Evolutionary conservation across 1,140 invertebrate genomes (phyloP).

Genomic region (Drosophila lowei): DNA sequence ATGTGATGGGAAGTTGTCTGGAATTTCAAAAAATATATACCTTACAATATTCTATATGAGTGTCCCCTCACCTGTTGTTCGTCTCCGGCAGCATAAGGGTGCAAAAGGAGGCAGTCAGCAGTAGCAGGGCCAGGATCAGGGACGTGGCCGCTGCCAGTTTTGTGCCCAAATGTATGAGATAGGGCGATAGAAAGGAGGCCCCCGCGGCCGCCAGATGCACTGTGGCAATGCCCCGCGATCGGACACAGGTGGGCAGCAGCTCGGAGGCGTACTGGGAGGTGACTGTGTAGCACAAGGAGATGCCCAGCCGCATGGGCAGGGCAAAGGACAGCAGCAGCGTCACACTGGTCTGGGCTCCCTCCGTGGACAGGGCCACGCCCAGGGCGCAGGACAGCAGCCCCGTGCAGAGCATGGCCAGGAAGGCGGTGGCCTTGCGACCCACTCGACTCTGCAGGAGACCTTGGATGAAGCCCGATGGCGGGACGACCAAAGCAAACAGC

Average conservation of each 20-base stretch:
- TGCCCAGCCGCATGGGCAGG: constrained; percentile 63
- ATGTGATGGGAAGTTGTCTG: constrained; percentile 70
- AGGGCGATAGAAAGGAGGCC: constrained; percentile 59
- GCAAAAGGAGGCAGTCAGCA: constrained; percentile 37
- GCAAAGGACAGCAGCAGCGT: constrained; percentile 59
- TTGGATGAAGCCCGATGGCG: constrained; percentile 59
- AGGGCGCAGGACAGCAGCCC: constrained; percentile 70
- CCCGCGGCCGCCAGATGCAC: constrained; percentile 63
- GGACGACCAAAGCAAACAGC: constrained; percentile 62
- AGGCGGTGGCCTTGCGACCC: constrained; percentile 62
- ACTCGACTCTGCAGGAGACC: constrained; percentile 61
- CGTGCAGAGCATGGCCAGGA: constrained; percentile 55
- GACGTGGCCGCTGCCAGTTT: constrained; percentile 56
- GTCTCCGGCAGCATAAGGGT: constrained; percentile 62
- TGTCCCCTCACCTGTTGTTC: constrained; percentile 57
- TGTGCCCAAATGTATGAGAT: constrained; percentile 64
- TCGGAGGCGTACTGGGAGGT: constrained; percentile 66
- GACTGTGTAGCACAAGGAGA: constrained; percentile 68
- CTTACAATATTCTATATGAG: background rate
- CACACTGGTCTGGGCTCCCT: constrained; percentile 50
- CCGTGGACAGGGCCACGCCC: constrained; percentile 54
- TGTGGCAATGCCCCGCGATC: constrained; percentile 61
- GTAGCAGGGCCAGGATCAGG: constrained; percentile 47
- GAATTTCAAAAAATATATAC: background rate
- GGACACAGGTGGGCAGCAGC: constrained; percentile 65